These are phyloP conservation scores for Trididemnum nubilum DNA, from an alignment of 23 tunicate genomes.

Conservation along the genomic window DNA sequence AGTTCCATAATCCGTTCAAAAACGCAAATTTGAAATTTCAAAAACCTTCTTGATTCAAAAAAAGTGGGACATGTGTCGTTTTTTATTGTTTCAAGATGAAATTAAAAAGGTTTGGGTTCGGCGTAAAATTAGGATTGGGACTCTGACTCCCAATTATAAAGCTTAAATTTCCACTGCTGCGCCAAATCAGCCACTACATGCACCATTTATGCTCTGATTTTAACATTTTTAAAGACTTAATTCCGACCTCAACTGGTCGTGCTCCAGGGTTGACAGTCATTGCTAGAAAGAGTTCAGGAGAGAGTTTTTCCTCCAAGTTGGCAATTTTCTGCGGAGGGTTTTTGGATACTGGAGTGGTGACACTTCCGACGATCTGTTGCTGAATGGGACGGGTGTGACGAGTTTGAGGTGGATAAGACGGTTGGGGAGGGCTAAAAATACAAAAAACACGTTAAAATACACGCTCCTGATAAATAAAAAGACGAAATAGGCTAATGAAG, in stretches of 20 bases:
- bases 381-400: conserved; percentile 72
- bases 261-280: conserved; percentile 78
- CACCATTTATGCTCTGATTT: no score
- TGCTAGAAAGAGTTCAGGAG: conserved; percentile 73
- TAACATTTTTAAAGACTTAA: no score
- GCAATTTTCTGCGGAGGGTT: conserved; percentile 15
- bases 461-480: neutral
- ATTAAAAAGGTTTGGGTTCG: no score
- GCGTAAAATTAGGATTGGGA: no score
- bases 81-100: no score
- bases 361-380: conserved; percentile 45
- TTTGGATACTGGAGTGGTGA: neutral
- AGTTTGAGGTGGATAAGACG: conserved; percentile 77
- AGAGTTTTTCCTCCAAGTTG: conserved; percentile 59
- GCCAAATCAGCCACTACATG: no score
- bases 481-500: neutral
- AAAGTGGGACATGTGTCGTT: no score
- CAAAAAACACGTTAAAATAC: neutral
- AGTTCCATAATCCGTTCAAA: no score
- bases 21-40: no score
- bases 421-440: conserved; percentile 45
- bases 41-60: no score
- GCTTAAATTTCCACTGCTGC: no score
- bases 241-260: conserved; percentile 72
- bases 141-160: no score